phyloP scores from a whole-genome alignment of 2,113 vertebrate genomes.

The Rattus norvegicus region GRCr8 NC_086022.1:129689001-129689500 shows the following conservation, averaged over 20 bases:
- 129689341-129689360: slow-evolving; percentile 2
- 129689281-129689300: slow-evolving; percentile 42
- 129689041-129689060: background rate
- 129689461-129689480: background rate
- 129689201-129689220: background rate
- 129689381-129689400: background rate
- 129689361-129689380: slow-evolving; percentile 13
- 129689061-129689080: background rate
- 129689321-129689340: background rate
- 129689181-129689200: slow-evolving; percentile 39
- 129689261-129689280: slow-evolving; percentile 2
- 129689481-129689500: slow-evolving; percentile 10
- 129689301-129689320: slow-evolving; percentile 3
- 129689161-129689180: background rate
- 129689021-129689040: background rate
- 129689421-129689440: background rate
- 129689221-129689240: slow-evolving; percentile 57
- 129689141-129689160: background rate
- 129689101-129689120: background rate
- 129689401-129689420: background rate
- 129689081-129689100: background rate
- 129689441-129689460: background rate
- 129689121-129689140: background rate
- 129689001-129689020: background rate
- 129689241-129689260: slow-evolving; percentile 1